These are phyloP conservation scores for Cynoglossus semilaevis DNA, from an alignment of 2,113 vertebrate species.

Conservation along the genomic window DNA sequence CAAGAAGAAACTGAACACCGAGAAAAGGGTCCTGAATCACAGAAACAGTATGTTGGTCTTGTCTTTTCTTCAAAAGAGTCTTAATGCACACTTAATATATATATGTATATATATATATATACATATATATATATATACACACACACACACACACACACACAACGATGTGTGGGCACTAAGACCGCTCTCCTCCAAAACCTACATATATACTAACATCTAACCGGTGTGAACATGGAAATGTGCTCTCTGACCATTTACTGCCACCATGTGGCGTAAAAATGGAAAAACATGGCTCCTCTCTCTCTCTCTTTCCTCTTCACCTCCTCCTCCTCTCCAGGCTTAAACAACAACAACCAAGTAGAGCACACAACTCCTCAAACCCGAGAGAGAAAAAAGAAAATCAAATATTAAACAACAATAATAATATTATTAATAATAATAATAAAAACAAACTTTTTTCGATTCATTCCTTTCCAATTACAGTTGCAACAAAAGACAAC, in stretches of 20 bases:
- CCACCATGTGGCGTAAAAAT: conserved; percentile 32
- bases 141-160: conserved; percentile 7
- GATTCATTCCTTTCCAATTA: conserved; percentile 70
- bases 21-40: conserved; percentile 53
- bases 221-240: conserved; percentile 23
- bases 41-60: conserved; percentile 52
- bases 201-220: conserved; percentile 17
- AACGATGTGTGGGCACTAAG: conserved; percentile 30
- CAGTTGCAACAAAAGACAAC: conserved; percentile 62
- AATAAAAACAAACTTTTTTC: conserved; percentile 75
- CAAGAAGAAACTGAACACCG: conserved; percentile 32
- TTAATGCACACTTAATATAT: conserved; percentile 21
- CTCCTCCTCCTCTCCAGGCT: conserved; percentile 66
- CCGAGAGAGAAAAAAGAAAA: conserved; percentile 60
- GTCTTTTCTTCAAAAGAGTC: conserved; percentile 51
- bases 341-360: conserved; percentile 66
- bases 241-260: conserved; percentile 56
- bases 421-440: conserved; percentile 72
- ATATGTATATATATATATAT: background rate
- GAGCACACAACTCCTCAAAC: conserved; percentile 75
- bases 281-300: conserved; percentile 27
- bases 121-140: conserved; percentile 9
- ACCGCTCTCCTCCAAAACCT: conserved; percentile 22
- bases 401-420: conserved; percentile 77
- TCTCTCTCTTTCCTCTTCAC: conserved; percentile 50